Conservation (phyloP, 2,888 invertebrate species). For the Dynastes grantii region DNA sequence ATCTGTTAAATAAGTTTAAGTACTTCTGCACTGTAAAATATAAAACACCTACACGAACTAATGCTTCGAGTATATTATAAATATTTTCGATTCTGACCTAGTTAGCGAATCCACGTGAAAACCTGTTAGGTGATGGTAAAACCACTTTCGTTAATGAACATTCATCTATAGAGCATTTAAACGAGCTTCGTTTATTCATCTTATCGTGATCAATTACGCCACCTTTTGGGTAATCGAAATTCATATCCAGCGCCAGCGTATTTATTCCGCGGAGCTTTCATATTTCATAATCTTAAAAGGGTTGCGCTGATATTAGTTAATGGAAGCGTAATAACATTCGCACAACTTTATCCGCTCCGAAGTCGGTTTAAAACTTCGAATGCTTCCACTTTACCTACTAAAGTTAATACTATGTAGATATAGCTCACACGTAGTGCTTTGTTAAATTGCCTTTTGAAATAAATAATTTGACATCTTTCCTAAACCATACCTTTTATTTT, state of each 20-base stretch:
- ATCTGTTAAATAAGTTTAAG: too few relatives aligned
- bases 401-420: too few relatives aligned
- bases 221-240: slow-evolving; percentile 27
- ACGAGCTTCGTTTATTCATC: not conserved
- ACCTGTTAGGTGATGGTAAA: slow-evolving; percentile 12
- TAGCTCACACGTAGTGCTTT: too few relatives aligned
- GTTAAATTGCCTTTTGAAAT: too few relatives aligned
- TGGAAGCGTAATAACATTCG: slow-evolving; percentile 5
- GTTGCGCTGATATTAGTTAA: slow-evolving; percentile 20
- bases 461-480: too few relatives aligned
- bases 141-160: slow-evolving; percentile 27
- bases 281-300: slow-evolving; percentile 29
- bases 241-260: not conserved
- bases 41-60: too few relatives aligned
- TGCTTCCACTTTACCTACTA: not conserved
- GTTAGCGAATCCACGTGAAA: not conserved
- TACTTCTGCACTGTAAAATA: too few relatives aligned
- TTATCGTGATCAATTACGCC: slow-evolving; percentile 30
- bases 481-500: too few relatives aligned
- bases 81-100: slow-evolving; percentile 3
- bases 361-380: not conserved
- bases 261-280: slow-evolving; percentile 5
- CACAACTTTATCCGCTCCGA: not conserved
- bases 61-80: not conserved
- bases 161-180: not conserved